Percentiles rank a stretch among this genome's conserved stretches.
phyloP scores from a whole-genome alignment of 2,113 vertebrate species.

The Prionailurus bengalensis region DNA sequence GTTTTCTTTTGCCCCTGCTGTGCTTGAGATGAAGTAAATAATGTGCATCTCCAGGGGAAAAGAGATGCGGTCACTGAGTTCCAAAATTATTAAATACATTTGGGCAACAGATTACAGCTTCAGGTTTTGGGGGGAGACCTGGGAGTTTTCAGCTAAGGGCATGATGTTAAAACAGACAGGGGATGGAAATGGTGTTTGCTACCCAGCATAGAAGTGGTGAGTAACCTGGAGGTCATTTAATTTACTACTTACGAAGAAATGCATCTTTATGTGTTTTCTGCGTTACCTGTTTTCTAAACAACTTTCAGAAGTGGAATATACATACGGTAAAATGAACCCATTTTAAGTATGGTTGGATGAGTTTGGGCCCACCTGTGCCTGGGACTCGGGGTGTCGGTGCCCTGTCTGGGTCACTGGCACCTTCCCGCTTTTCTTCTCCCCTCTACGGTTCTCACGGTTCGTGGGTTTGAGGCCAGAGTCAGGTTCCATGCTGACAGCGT shows the following conservation, averaged over 20 bases:
- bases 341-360: background rate
- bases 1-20: constrained; percentile 12
- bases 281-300: background rate
- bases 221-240: background rate
- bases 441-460: too few species aligned
- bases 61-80: background rate
- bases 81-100: background rate
- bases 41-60: background rate
- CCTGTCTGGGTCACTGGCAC: background rate
- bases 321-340: too few species aligned
- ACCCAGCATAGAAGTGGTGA: accelerated
- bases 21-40: constrained; percentile 28
- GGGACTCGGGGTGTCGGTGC: background rate
- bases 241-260: background rate
- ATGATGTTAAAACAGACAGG: background rate
- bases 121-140: background rate
- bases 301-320: background rate
- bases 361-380: background rate
- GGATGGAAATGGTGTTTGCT: background rate
- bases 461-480: too few species aligned
- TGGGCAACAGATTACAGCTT: background rate
- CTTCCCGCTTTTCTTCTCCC: accelerated
- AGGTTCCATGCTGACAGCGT: too few species aligned
- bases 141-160: background rate
- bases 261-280: background rate